These are phyloP conservation scores for Antedon bifida DNA, from an alignment of 35 echinoderm and acorn worm species.

Conservation along the genomic window DNA sequence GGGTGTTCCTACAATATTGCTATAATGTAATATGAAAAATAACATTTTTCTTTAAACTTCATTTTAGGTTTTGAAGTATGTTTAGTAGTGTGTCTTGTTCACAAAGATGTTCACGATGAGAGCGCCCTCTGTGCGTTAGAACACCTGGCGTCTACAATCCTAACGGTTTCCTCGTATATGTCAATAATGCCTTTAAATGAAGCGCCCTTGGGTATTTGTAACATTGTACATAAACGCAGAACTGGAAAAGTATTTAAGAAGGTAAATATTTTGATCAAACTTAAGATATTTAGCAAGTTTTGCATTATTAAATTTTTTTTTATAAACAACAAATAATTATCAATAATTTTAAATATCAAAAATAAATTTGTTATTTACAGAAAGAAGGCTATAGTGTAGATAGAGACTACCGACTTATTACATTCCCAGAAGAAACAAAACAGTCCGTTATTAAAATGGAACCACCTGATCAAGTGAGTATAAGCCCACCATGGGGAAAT, in stretches of 20 bases:
- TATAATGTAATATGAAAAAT: too few relatives aligned
- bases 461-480: constrained; percentile 17
- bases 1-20: too few relatives aligned
- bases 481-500: too few relatives aligned
- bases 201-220: constrained; percentile 47
- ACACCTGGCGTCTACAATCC: constrained; percentile 29
- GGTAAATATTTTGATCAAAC: constrained; percentile 8
- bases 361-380: constrained; percentile 22
- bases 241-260: constrained; percentile 52
- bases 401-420: constrained; percentile 30
- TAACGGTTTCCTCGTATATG: constrained; percentile 25
- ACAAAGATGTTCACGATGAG: constrained; percentile 51
- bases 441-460: neutral
- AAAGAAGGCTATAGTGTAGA: constrained; percentile 58
- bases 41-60: too few relatives aligned
- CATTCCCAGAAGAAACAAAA: constrained; percentile 20
- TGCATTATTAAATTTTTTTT: too few relatives aligned
- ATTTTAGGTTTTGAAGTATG: constrained; percentile 21
- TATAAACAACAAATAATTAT: too few relatives aligned
- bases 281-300: neutral
- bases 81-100: constrained; percentile 22
- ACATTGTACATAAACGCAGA: constrained; percentile 36
- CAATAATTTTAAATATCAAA: too few relatives aligned
- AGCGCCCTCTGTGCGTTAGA: constrained; percentile 15
- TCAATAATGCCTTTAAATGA: constrained; percentile 33